Conservation (phyloP, 2,113 vertebrate species). For the Pan paniscus region DNA sequence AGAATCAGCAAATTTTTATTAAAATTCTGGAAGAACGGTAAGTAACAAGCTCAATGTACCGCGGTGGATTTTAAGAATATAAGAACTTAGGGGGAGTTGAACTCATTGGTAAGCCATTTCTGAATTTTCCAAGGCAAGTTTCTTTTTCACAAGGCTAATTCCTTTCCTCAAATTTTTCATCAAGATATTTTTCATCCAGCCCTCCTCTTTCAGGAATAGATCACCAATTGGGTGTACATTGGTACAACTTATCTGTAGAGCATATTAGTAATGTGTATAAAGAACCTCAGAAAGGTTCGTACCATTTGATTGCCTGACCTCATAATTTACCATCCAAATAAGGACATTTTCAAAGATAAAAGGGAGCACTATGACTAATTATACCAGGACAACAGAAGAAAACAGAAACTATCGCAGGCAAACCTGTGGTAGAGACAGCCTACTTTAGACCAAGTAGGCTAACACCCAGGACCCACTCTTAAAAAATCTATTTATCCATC, state of each 20-base stretch:
- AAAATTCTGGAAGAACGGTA: neutral
- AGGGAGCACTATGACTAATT: neutral
- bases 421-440: neutral
- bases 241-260: neutral
- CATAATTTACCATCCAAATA: neutral
- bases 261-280: neutral
- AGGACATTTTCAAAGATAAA: neutral
- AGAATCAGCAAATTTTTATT: neutral
- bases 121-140: neutral
- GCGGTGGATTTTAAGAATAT: neutral
- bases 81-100: neutral
- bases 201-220: neutral
- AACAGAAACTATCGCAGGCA: neutral
- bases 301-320: neutral
- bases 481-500: neutral
- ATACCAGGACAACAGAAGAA: neutral
- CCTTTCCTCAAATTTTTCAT: neutral
- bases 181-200: neutral
- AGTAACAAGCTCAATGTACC: neutral
- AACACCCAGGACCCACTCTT: neutral
- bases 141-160: neutral
- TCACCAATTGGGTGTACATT: neutral
- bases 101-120: neutral
- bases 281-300: neutral
- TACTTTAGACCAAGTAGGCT: neutral